A percentile compares a stretch with the other conserved stretches of the same genome.
phyloP scores from a whole-genome alignment of 1,140 invertebrate genomes.

The Ceratosolen fusciceps region DNA sequence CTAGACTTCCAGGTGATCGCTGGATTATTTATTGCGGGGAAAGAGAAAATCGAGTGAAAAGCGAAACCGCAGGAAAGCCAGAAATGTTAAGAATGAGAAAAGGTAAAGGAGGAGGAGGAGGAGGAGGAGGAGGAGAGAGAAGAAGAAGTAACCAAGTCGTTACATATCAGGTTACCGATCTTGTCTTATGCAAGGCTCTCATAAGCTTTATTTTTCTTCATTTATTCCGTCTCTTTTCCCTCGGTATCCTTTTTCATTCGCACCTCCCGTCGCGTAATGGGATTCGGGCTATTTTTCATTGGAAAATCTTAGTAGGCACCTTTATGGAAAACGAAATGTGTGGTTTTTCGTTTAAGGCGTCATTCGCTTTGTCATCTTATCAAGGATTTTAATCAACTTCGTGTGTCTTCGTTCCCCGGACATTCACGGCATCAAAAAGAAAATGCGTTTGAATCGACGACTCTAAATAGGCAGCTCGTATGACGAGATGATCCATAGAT shows the following conservation, averaged over 20 bases:
- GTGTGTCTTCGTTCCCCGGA: no score
- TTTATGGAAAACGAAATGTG: slow-evolving; percentile 25
- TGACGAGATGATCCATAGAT: no score
- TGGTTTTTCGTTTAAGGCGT: slow-evolving; percentile 22
- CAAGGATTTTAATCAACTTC: no score
- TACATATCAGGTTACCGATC: slow-evolving; percentile 19
- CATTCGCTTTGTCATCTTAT: no score
- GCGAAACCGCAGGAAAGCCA: neutral
- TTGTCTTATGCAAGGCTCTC: slow-evolving; percentile 15
- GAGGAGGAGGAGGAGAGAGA: no score
- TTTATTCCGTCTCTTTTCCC: neutral
- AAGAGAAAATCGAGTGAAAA: neutral
- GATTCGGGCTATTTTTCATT: neutral
- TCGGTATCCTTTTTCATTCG: neutral
- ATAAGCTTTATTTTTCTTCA: neutral
- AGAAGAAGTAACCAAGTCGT: neutral
- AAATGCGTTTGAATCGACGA: no score
- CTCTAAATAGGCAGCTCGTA: no score
- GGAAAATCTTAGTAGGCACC: neutral
- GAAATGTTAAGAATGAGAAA: neutral
- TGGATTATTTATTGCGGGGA: neutral
- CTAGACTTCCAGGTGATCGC: neutral
- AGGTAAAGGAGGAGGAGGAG: no score
- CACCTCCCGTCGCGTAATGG: slow-evolving; percentile 1
- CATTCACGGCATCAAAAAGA: no score